A percentile compares a stretch with the other conserved stretches of the same genome.
Conservation (phyloP, 2,888 invertebrate genomes). For the Pyralis farinalis region DNA sequence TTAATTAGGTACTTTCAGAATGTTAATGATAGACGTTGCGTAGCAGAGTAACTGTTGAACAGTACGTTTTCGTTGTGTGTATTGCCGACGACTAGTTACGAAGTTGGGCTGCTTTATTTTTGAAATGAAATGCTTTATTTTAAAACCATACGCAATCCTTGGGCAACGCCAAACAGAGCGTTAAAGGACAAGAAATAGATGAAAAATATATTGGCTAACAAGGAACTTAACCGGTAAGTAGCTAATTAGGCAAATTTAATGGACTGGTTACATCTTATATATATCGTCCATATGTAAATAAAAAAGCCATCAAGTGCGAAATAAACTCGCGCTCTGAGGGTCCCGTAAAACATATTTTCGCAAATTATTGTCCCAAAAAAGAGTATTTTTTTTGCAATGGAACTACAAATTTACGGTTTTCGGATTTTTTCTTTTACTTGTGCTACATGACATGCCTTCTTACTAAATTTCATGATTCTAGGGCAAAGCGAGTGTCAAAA, state of each 20-base stretch:
- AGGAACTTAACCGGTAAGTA: conserved; percentile 8
- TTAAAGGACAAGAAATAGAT: conserved; percentile 45
- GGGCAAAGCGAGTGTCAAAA: too few species aligned
- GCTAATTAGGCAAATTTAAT: conserved; percentile 3
- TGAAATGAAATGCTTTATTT: conserved; percentile 45
- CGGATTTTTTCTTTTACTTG: too few species aligned
- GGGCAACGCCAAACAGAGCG: conserved; percentile 58
- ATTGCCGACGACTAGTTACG: conserved; percentile 3
- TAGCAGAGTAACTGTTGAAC: not conserved
- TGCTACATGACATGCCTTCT: too few species aligned
- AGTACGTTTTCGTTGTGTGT: conserved; percentile 4
- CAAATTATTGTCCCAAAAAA: too few species aligned
- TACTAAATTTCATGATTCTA: too few species aligned
- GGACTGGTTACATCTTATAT: not conserved
- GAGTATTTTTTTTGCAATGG: too few species aligned
- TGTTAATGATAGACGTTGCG: conserved; percentile 3
- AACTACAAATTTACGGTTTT: too few species aligned
- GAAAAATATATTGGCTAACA: conserved; percentile 17
- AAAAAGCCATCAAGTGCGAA: too few species aligned
- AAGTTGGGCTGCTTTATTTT: conserved; percentile 45
- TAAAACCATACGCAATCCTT: conserved; percentile 48
- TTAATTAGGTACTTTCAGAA: not conserved
- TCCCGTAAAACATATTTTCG: too few species aligned
- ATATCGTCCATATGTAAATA: too few species aligned
- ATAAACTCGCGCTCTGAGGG: too few species aligned